These are phyloP conservation scores for Laspeyria flexula DNA, from an alignment of 2,888 invertebrate species.

Conservation along the genomic window DNA sequence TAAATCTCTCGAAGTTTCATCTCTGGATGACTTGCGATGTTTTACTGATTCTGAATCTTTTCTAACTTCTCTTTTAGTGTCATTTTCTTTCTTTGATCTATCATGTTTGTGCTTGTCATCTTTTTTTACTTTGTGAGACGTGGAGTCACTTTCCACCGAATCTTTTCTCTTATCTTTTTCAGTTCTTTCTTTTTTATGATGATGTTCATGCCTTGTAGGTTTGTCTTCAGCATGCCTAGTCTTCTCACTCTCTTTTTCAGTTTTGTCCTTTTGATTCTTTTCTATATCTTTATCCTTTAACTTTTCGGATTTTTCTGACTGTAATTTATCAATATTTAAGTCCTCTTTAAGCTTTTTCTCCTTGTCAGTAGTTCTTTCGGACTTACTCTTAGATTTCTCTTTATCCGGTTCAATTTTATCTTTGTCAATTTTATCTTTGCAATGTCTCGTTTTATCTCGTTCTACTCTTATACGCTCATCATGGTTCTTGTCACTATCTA, in stretches of 20 bases:
- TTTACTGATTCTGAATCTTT: constrained; percentile 70
- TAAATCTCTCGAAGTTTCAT: constrained; percentile 74
- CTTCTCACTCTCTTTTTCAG: constrained; percentile 65
- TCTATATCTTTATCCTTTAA: constrained; percentile 64
- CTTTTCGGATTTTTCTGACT: constrained; percentile 57
- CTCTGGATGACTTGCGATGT: constrained; percentile 75
- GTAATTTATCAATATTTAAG: constrained; percentile 48
- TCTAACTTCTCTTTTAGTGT: constrained; percentile 76
- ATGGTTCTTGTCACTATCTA: constrained; percentile 70
- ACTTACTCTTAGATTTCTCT: constrained; percentile 63
- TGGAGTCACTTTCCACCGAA: constrained; percentile 53
- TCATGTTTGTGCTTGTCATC: constrained; percentile 83
- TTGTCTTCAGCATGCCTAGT: constrained; percentile 69
- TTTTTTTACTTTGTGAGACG: constrained; percentile 62
- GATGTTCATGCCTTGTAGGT: constrained; percentile 78
- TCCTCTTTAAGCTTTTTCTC: constrained; percentile 67
- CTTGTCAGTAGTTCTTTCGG: constrained; percentile 60
- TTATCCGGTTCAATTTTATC: constrained; percentile 68
- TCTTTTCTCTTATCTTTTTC: constrained; percentile 75
- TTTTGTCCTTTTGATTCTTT: constrained; percentile 58
- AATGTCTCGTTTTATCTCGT: constrained; percentile 68
- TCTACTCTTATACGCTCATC: constrained; percentile 73
- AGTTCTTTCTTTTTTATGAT: constrained; percentile 77
- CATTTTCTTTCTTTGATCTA: constrained; percentile 71
- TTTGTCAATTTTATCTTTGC: constrained; percentile 69